Conservation (phyloP, 2,888 invertebrate species). For the Mamestra brassicae region DNA sequence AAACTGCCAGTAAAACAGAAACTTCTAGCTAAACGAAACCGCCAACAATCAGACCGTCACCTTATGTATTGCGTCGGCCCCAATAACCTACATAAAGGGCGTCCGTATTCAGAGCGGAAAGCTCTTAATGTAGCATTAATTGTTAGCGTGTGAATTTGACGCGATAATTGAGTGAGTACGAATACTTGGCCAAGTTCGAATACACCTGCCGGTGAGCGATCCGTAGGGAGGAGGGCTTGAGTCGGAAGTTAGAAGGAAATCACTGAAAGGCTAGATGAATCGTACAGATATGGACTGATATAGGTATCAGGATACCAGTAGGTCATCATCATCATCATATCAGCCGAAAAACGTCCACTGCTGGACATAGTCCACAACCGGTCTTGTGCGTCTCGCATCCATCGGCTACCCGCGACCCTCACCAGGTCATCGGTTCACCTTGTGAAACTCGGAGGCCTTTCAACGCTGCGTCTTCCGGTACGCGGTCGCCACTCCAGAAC, state of each 20-base stretch:
- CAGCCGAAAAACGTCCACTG: too few species aligned
- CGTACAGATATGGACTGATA: too few species aligned
- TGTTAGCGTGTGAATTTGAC: slow-evolving; percentile 72
- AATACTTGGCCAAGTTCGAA: slow-evolving; percentile 32
- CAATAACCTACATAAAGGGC: slow-evolving; percentile 82
- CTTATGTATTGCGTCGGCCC: slow-evolving; percentile 74
- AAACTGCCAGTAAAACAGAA: not conserved
- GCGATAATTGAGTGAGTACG: slow-evolving; percentile 52
- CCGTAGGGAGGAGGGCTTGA: slow-evolving; percentile 24
- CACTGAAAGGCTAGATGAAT: too few species aligned
- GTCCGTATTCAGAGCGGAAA: slow-evolving; percentile 82
- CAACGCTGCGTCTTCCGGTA: too few species aligned
- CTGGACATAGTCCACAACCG: too few species aligned
- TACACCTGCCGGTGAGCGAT: slow-evolving; percentile 20
- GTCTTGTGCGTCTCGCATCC: too few species aligned
- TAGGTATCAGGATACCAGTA: too few species aligned
- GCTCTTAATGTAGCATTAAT: slow-evolving; percentile 84
- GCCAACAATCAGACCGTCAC: slow-evolving; percentile 62
- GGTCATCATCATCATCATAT: too few species aligned
- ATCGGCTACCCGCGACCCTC: too few species aligned
- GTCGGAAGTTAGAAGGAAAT: not conserved
- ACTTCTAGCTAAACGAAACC: slow-evolving; percentile 29
- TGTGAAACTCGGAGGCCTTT: too few species aligned
- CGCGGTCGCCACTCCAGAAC: too few species aligned
- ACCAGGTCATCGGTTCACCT: too few species aligned